Percentiles rank a stretch among this genome's conserved stretches.
Evolutionary conservation across 1,140 invertebrate species (phyloP).

Genomic region (Drosophila kohkoa): DNA sequence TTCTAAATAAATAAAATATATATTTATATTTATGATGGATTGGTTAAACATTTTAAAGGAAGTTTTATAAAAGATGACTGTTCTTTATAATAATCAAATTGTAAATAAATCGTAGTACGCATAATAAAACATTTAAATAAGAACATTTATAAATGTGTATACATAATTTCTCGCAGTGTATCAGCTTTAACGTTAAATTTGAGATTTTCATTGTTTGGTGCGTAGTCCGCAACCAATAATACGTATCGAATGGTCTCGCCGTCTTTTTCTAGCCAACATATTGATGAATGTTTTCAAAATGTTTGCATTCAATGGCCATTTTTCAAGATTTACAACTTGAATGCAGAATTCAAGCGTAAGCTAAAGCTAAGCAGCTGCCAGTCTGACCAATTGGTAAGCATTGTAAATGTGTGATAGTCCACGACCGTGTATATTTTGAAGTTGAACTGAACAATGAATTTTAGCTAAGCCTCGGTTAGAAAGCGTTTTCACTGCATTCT

Average conservation of each 20-base stretch:
- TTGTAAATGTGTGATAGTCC: too few relatives aligned
- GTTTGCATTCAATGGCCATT: constrained; percentile 81
- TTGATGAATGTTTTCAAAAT: constrained; percentile 83
- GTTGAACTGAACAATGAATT: constrained; percentile 59
- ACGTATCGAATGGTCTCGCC: constrained; percentile 35
- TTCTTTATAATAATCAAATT: too few relatives aligned
- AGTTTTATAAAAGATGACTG: too few relatives aligned
- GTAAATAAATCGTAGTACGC: not conserved
- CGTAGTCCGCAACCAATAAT: constrained; percentile 35
- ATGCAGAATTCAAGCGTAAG: constrained; percentile 35
- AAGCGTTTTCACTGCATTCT: constrained; percentile 35
- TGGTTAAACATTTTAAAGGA: too few relatives aligned
- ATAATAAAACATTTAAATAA: not conserved
- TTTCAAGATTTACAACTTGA: constrained; percentile 83
- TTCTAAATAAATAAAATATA: too few relatives aligned
- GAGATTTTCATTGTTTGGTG: constrained; percentile 40
- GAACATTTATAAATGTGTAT: not conserved
- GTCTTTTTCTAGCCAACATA: constrained; percentile 48
- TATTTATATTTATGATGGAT: too few relatives aligned
- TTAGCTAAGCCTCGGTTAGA: too few relatives aligned
- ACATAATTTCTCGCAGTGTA: constrained; percentile 32
- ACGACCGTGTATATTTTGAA: not conserved
- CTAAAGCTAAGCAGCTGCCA: constrained; percentile 31
- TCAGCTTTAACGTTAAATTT: constrained; percentile 38
- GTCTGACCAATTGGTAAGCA: constrained; percentile 1